phyloP scores from a whole-genome alignment of 2,113 vertebrate genomes.

The Vidua macroura region DNA sequence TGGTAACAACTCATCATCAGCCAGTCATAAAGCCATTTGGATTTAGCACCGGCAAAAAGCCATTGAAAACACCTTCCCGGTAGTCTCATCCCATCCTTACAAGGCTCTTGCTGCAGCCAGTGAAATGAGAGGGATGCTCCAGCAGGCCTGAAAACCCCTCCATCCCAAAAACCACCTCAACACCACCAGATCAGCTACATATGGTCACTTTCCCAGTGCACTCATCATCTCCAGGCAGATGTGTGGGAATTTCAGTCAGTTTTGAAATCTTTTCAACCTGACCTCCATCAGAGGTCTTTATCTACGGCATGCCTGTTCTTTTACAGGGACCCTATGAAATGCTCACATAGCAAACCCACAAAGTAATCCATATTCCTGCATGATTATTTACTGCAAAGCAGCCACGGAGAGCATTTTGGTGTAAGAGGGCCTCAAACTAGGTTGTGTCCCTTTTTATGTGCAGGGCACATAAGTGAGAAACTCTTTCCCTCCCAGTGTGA shows the following conservation, averaged over 20 bases:
- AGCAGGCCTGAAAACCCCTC: not conserved
- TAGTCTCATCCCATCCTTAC: not conserved
- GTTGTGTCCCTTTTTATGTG: not conserved
- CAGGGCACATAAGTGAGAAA: not conserved
- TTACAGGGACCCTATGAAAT: not conserved
- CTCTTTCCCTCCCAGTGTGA: not conserved
- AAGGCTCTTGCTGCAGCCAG: not conserved
- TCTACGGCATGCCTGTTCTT: not conserved
- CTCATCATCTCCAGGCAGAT: not conserved
- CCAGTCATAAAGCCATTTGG: not conserved
- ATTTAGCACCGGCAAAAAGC: not conserved
- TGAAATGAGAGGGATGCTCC: rapidly evolving
- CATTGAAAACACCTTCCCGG: not conserved
- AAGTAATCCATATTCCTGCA: not conserved
- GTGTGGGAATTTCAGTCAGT: not conserved
- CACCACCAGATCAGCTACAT: not conserved
- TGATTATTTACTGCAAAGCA: not conserved
- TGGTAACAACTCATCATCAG: not conserved
- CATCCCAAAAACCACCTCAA: not conserved
- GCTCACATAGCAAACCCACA: not conserved
- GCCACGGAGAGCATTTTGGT: not conserved
- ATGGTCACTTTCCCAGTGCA: rapidly evolving
- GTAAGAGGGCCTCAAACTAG: not conserved
- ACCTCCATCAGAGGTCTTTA: not conserved
- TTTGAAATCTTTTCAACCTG: not conserved